These are phyloP conservation scores for Sciurus niger DNA, from an alignment of 2,113 vertebrate species.

Conservation along the genomic window DNA sequence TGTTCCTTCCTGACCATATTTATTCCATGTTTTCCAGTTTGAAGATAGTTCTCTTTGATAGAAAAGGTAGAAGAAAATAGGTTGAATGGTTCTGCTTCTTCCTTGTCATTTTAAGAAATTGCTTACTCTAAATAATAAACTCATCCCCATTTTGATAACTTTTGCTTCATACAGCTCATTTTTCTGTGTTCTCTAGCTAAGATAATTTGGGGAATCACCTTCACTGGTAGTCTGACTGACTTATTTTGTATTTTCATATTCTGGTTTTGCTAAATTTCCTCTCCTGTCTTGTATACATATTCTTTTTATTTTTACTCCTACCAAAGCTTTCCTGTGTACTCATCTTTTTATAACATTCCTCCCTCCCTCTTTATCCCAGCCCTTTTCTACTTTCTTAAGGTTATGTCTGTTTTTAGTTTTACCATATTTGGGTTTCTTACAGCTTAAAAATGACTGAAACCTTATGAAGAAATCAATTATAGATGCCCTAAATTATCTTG, in stretches of 20 bases:
- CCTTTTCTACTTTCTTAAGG: conserved; percentile 51
- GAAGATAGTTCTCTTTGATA: conserved; percentile 66
- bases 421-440: conserved; percentile 34
- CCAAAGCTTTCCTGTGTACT: background rate
- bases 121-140: background rate
- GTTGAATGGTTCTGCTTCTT: background rate
- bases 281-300: background rate
- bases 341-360: background rate
- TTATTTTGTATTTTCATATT: background rate
- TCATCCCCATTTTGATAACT: background rate
- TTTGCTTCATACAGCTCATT: background rate
- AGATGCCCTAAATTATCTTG: conserved; percentile 35
- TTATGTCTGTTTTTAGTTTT: conserved; percentile 56
- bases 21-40: conserved; percentile 69
- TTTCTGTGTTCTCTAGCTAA: conserved; percentile 32
- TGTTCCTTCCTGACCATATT: conserved; percentile 56
- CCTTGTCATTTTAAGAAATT: conserved; percentile 12
- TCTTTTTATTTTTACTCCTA: background rate
- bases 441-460: conserved; percentile 27
- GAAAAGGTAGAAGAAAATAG: conserved; percentile 43
- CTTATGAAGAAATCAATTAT: conserved; percentile 22
- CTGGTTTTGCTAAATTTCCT: background rate
- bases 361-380: background rate
- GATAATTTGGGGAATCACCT: background rate
- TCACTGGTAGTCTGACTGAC: background rate